phyloP scores from a whole-genome alignment of 2,888 invertebrate genomes.

The Plusia festucae region DNA sequence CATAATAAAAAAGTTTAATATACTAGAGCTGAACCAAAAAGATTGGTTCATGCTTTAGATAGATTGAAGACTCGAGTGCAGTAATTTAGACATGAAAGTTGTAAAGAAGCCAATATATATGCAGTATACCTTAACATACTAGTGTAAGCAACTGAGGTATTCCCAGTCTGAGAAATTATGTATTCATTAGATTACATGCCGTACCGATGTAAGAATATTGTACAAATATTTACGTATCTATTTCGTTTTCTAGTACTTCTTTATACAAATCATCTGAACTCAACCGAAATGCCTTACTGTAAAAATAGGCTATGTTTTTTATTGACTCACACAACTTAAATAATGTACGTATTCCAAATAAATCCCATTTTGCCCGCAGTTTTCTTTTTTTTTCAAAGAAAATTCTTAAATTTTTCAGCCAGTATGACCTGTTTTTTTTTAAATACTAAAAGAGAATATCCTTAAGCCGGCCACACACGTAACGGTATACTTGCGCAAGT shows the following conservation, averaged over 20 bases:
- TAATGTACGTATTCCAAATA: no score
- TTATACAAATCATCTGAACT: background rate
- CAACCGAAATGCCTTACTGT: no score
- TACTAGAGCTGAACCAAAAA: background rate
- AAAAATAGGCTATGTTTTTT: no score
- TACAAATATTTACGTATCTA: background rate
- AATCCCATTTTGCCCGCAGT: no score
- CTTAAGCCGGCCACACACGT: no score
- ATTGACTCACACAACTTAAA: no score
- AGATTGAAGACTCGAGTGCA: background rate
- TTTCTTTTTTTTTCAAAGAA: no score
- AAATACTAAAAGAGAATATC: no score
- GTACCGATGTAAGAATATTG: background rate
- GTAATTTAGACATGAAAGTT: background rate
- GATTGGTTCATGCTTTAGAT: background rate
- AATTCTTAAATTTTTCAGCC: no score
- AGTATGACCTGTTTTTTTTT: no score
- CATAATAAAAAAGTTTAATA: conserved; percentile 2
- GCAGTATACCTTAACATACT: conserved; percentile 5
- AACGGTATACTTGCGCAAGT: no score
- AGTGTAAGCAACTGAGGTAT: background rate
- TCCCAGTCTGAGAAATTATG: background rate
- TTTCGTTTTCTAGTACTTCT: background rate
- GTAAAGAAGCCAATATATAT: conserved; percentile 5
- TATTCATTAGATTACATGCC: background rate